Base-by-base conservation (phyloP, 2,113 vertebrate genomes). In the Heptranchias perlo region DNA sequence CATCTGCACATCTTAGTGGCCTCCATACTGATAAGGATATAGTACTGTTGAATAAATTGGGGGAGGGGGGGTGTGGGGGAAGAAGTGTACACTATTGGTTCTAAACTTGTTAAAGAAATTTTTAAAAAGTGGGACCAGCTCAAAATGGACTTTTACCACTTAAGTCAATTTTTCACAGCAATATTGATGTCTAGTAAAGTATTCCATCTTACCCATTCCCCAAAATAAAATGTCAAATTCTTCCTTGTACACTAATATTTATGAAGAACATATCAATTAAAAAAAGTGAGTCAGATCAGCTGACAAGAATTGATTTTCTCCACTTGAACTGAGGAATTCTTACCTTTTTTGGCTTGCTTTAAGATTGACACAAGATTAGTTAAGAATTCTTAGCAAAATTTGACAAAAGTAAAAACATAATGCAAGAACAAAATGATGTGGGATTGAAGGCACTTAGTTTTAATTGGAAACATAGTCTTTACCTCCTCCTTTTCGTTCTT, bases 401-500 rank as follows among this genome's bases (percentile, higher is more conserved):
- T 54, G 25, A 52, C 16, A 39, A 31, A 69, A 69, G 25, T 31
- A 69, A 10, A 69, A 69, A 69, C 67, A 69, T 73, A 35, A 49
- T 4, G 21, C 39, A 23, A 47, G 44, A 47, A 39, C n/a, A 87
- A 61, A 92, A 61, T 31, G 89, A 82, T 44, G 3, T 21, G 31
- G 35, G 21, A 93, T 39, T 62, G 35, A 61, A 61, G 35, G 54
- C 14, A 91, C 31, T 91, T 28, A 14, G 86, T 35, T 58, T 58
- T 89, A 89, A 13, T 87, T 61, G n/a, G 28, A 52, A 54, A 67
- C 93, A 31, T 10, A n/a, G 28, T 96, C 97, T 97, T 97, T 97
- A 99, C 99, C 98, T 99, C 99, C 91, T 99, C 99, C 96, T 99
- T 99, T 96, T 99, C 99, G 76, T 98, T 99, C 97, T 99, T 99